These are phyloP conservation scores for Neogobius melanostomus DNA, from an alignment of 2,113 vertebrate species.

Conservation along the genomic window DNA sequence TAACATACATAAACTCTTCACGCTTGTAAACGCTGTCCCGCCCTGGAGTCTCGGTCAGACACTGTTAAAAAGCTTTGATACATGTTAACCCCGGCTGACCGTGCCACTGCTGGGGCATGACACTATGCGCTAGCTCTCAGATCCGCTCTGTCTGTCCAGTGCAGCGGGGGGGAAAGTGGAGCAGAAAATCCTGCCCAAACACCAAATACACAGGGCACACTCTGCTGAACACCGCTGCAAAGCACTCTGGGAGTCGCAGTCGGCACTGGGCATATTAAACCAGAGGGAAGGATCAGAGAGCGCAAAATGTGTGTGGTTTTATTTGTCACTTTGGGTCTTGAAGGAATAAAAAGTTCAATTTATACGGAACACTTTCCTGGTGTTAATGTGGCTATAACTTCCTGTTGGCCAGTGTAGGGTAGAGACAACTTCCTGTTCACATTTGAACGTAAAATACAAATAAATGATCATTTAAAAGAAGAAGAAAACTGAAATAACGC, in stretches of 20 bases:
- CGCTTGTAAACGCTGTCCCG: too few species aligned
- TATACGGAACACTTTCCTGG: too few species aligned
- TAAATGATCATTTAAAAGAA: too few species aligned
- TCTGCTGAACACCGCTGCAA: constrained; percentile 1
- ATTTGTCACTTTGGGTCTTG: not conserved
- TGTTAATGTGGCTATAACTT: too few species aligned
- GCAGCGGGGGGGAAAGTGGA: constrained; percentile 7
- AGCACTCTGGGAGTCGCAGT: constrained; percentile 10
- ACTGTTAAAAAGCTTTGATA: not conserved
- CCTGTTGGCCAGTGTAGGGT: too few species aligned
- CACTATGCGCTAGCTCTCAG: not conserved
- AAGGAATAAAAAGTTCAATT: not conserved
- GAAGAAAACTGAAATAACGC: too few species aligned
- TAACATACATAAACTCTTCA: too few species aligned
- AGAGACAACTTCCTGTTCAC: too few species aligned
- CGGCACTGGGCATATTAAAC: constrained; percentile 1
- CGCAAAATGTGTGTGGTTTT: not conserved
- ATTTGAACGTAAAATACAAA: too few species aligned
- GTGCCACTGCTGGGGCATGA: not conserved
- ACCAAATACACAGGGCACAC: constrained; percentile 5
- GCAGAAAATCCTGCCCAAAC: constrained; percentile 12
- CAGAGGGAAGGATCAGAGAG: not conserved
- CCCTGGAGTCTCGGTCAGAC: not conserved
- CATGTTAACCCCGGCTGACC: not conserved
- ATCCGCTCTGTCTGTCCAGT: not conserved